A percentile compares a stretch with the other conserved stretches of the same genome.
These are phyloP conservation scores for Melospiza georgiana DNA, from an alignment of 2,113 vertebrate species.

Conservation along the genomic window DNA sequence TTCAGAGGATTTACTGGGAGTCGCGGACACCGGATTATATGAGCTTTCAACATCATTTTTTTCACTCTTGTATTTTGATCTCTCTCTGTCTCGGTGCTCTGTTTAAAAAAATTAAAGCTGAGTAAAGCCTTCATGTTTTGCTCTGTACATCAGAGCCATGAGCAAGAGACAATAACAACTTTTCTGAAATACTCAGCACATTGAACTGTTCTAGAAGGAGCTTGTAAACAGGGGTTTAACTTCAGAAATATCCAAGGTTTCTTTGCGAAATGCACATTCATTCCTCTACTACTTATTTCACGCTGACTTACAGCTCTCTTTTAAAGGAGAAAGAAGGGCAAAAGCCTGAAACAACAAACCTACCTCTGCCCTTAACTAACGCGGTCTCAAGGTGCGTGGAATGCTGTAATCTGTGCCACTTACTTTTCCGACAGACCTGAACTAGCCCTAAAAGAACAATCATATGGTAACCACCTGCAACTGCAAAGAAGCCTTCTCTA, in stretches of 20 bases:
- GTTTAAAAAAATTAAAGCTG: conserved; percentile 10
- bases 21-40: conserved; percentile 75
- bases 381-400: neutral
- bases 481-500: neutral
- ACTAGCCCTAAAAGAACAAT: neutral
- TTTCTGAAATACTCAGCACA: neutral
- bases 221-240: neutral
- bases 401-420: neutral
- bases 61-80: conserved; percentile 83
- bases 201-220: neutral
- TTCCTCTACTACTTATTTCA: neutral
- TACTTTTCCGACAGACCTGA: neutral
- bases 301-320: neutral
- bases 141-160: neutral
- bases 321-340: neutral
- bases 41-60: conserved; percentile 80
- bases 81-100: conserved; percentile 83
- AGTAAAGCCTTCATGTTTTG: neutral
- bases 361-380: neutral
- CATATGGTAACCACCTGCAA: neutral
- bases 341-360: neutral
- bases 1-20: conserved; percentile 71
- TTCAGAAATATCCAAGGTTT: neutral
- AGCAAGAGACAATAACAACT: neutral
- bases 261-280: neutral